Evolutionary conservation across 2,113 vertebrate species (phyloP), one percentile per base, ranked within the genome.

Genomic region (Bettongia penicillata): DNA sequence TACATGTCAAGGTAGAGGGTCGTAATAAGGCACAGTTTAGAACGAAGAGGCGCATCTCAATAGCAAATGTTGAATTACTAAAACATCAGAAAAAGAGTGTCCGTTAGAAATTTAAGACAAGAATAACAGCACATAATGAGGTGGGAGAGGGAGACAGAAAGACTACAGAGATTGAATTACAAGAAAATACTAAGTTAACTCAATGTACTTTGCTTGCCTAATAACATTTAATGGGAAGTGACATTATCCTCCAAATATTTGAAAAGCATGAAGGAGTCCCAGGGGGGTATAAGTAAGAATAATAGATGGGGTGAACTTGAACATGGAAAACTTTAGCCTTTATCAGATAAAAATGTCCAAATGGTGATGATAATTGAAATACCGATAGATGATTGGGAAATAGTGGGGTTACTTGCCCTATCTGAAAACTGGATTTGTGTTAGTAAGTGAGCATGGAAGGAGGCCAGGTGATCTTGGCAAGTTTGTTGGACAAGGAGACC

Each of bases 261-360:
- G 68, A 84, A 84, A 84, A 84, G 68, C 68, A 84, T 84, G 68
- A 84, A 84, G 68, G 68, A 84, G 68, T 84, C 68, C 68, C 68
- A 84, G 19, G 68, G 68, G 31, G n/a, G 68, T 19, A 84, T 84
- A 43, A 43, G 37, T 84, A 84, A 84, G 68, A 84, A 84, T 84
- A 84, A 84, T 84, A 84, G 68, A 84, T 84, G 68, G 68, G 68
- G 68, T 84, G 68, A 84, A 84, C 68, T 84, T 84, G 68, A 84
- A 84, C 68, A 84, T 84, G 68, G 68, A 84, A 84, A 84, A 84
- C 68, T 84, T 84, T 84, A 84, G 68, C 68, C n/a, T 84, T 84
- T 84, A 84, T 84, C 68, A 84, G 68, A 84, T 84, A 8, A 43
- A 84, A 84, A 84, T 84, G 68, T 84, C 37, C 68, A 84, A 84